Base-by-base conservation (phyloP, 2,888 invertebrate species). In the Stegana nigrithorax region DNA sequence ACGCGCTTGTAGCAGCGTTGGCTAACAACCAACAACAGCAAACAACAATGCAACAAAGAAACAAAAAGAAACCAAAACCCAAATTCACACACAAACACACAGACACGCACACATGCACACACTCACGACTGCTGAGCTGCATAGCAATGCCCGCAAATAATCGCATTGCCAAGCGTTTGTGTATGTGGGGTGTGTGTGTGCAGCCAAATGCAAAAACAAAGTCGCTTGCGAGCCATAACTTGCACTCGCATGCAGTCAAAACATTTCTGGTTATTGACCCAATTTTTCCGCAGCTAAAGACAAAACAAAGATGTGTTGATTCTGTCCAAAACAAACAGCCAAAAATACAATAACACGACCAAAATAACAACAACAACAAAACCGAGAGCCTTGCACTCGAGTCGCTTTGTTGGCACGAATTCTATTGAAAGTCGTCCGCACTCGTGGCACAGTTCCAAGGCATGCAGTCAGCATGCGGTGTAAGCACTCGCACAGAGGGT, bases 11-110 rank as follows among this genome's bases (percentile, higher is more conserved):
- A 32, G 23, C 19, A 32, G 36, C 8, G 32, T 21, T 21, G 36
- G 10, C 75, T 77, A 75, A 77, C 75, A 75, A 75, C 73, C 70
- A 65, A 58, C 58, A 61, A 59, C 55, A 72, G 63, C 64, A 67
- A 63, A 45, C 53, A 61, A 32, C 26, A 67, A 27, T 39, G n/a
- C 29, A 63, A 56, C 55, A 60, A 56, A 12, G 42, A 59, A 45
- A 61, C 23, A 27, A 17, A 32, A 44, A 25, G 29, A 25, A 57
- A 32, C 32, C 36, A 44, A n/a, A 44, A 51, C 50, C 17, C 17
- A n/a, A 65, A 64, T 25, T 36, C 65, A 65, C 62, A 19, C 47
- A 60, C 39, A 59, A n/a, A 44, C 25, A 25, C 39, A 50, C n/a
- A 53, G 26, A 62, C 44, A 26, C 47, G 59, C 17, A 57, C 61